Evolutionary conservation across 2,888 invertebrate species (phyloP).

Genomic region (Cosmorhoe ocellata): DNA sequence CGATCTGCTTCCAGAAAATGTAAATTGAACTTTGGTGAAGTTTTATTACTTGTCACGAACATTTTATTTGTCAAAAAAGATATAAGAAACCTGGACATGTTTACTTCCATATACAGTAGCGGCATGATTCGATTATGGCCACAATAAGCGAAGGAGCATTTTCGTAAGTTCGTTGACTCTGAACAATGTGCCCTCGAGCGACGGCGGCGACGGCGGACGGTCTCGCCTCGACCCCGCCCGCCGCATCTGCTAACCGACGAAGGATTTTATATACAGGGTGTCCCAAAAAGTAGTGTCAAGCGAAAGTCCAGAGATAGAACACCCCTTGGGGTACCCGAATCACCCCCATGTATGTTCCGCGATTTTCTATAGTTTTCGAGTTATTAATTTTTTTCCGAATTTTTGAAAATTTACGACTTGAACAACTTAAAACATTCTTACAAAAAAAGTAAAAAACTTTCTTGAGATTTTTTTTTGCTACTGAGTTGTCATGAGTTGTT

Average conservation of each 20-base stretch:
- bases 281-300: too few species aligned
- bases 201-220: slow-evolving; percentile 43
- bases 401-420: too few species aligned
- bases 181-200: slow-evolving; percentile 71
- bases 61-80: slow-evolving; percentile 64
- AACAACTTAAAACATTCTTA: too few species aligned
- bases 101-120: slow-evolving; percentile 72
- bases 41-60: slow-evolving; percentile 49
- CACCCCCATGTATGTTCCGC: too few species aligned
- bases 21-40: slow-evolving; percentile 31
- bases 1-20: slow-evolving; percentile 42
- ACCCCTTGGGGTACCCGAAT: too few species aligned
- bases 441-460: too few species aligned
- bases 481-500: too few species aligned
- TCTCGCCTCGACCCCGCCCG: slow-evolving; percentile 50
- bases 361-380: too few species aligned
- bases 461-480: too few species aligned
- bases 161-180: slow-evolving; percentile 79
- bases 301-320: too few species aligned
- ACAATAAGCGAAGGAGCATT: slow-evolving; percentile 76
- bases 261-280: slow-evolving; percentile 67
- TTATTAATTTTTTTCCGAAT: too few species aligned
- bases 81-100: slow-evolving; percentile 60
- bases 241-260: slow-evolving; percentile 68
- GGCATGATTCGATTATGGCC: slow-evolving; percentile 77